Conservation (phyloP, 2,888 invertebrate species). For the Bellardia bayeri region DNA sequence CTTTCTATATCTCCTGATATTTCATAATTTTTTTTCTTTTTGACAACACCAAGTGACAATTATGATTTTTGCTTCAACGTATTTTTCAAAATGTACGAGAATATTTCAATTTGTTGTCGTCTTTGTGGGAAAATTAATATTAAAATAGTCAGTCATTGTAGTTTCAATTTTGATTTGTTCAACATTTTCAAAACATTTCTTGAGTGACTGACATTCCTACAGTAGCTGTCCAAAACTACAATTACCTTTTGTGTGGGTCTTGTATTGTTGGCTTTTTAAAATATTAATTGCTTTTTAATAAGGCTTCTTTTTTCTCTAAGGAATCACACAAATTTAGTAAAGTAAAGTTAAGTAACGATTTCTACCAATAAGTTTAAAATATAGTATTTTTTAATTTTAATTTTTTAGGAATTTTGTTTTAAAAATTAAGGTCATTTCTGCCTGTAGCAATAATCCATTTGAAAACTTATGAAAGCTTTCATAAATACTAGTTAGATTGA, state of each 20-base stretch:
- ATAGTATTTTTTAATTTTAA: too few species aligned
- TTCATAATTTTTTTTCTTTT: background rate
- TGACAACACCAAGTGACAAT: constrained; percentile 10
- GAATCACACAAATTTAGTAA: too few species aligned
- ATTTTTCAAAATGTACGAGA: background rate
- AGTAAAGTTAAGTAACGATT: too few species aligned
- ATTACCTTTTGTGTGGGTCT: background rate
- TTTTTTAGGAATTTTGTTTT: too few species aligned
- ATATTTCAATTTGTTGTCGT: background rate
- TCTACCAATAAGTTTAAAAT: too few species aligned
- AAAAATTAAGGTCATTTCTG: too few species aligned
- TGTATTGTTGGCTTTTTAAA: constrained; percentile 4
- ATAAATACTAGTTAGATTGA: too few species aligned
- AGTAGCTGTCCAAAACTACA: constrained; percentile 34
- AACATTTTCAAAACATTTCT: background rate
- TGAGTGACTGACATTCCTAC: constrained; percentile 20
- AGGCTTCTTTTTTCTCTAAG: background rate
- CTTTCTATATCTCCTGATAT: background rate
- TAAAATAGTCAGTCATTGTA: constrained; percentile 13
- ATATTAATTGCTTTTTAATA: constrained; percentile 50
- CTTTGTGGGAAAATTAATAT: constrained; percentile 18
- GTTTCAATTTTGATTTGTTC: background rate
- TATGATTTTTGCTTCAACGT: constrained; percentile 15
- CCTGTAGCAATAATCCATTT: too few species aligned
- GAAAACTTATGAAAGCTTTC: too few species aligned